Base-by-base conservation (phyloP, 2,888 invertebrate species). In the Lydus trimaculatus region DNA sequence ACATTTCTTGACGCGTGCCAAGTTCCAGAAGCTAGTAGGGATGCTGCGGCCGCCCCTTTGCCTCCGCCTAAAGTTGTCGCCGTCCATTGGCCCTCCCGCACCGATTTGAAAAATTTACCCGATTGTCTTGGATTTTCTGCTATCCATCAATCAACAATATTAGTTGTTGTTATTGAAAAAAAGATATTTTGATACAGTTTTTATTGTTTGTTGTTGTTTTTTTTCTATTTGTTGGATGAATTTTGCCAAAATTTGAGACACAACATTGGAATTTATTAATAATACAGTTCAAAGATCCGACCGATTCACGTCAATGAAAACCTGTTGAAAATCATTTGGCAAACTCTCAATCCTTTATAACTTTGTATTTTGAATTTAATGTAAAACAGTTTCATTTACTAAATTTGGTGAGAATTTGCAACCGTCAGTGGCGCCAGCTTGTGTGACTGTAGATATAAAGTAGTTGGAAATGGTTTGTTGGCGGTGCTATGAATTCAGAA, bases 1-100 rank as follows among this genome's bases (percentile, higher is more conserved):
- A 84, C 81, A 80, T 81, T 81, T 82, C 78, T 82, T 79, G 83
- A 83, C 84, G 84, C 85, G 85, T 85, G 85, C 85, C 85, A 85
- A 84, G 82, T 81, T 82, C 83, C 81, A 81, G 81, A 82, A 78
- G 80, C 77, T 79, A 79, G 80, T 80, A 77, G 73, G 76, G 70
- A 74, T 71, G 70, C 68, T 71, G 60, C 56, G 43, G 62, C 48
- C 65, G 63, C 61, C 67, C 63, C 65, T 67, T 65, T 67, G 39
- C 48, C 58, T 20, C 33, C 48, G 52, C 61, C 28, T 43, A 15
- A 33, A 36, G 48, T 60, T 48, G 59, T 23, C 62, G 52, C 67
- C 52, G 56, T 56, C 66, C 71, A 71, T 71, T 71, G 71, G 68
- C 69, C 71, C 69, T 69, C 69, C 68, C 71, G 69, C 64, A 66